phyloP scores from a whole-genome alignment of 1,140 invertebrate species.

The Drosophila arizonae region DNA sequence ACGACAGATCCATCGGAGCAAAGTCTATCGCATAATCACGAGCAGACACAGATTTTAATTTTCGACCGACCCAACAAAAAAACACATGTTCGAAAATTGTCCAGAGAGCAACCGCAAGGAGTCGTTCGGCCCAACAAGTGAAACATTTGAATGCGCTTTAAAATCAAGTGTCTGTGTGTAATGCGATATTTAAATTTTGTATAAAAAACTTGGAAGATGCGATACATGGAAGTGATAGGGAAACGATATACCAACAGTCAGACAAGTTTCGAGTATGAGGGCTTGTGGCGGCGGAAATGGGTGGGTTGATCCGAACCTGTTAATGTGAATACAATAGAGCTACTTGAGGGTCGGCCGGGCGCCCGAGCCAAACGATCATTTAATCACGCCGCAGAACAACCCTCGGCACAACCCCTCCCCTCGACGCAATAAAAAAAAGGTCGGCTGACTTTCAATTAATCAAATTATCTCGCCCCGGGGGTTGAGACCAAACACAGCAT shows the following conservation, averaged over 20 bases:
- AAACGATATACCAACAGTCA: conserved; percentile 14
- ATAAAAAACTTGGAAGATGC: conserved; percentile 15
- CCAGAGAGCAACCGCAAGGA: conserved; percentile 48
- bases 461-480: conserved; percentile 71
- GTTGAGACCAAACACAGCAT: conserved; percentile 8
- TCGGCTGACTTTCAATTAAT: conserved; percentile 78
- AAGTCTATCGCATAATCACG: conserved; percentile 70
- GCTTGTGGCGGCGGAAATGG: conserved; percentile 12
- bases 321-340: conserved; percentile 74
- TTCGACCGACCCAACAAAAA: conserved; percentile 49
- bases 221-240: background rate
- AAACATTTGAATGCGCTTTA: conserved; percentile 73
- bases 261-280: conserved; percentile 37
- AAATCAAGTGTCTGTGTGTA: conserved; percentile 77
- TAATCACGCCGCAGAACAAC: conserved; percentile 52
- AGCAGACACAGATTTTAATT: conserved; percentile 71
- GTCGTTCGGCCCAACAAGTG: conserved; percentile 52
- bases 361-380: conserved; percentile 52
- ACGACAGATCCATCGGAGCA: conserved; percentile 17
- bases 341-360: conserved; percentile 57
- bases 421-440: conserved; percentile 56
- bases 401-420: conserved; percentile 16
- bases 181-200: conserved; percentile 78
- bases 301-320: conserved; percentile 65
- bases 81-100: conserved; percentile 74